These are phyloP conservation scores for Apodemia mormo DNA, from an alignment of 2,888 invertebrate genomes.

Conservation along the genomic window DNA sequence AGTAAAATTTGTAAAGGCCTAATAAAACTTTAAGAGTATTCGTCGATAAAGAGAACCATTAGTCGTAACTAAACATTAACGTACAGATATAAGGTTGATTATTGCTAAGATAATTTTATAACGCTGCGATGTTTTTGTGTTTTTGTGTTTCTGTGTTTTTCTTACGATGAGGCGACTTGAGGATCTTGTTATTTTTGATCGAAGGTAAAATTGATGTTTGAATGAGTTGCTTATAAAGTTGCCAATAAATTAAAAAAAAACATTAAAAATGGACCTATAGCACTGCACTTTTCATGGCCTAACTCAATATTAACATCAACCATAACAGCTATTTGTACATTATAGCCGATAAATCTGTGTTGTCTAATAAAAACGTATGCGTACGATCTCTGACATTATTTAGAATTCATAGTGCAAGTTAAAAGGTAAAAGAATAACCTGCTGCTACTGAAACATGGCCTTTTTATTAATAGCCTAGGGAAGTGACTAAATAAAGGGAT, in stretches of 20 bases:
- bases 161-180: no score
- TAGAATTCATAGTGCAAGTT: neutral
- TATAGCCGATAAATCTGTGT: conserved; percentile 50
- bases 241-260: neutral
- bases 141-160: no score
- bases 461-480: neutral
- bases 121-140: no score
- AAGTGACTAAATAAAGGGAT: neutral
- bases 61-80: no score
- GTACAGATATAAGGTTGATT: no score
- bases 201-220: no score
- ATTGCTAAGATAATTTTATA: no score
- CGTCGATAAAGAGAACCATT: no score
- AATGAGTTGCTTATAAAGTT: no score
- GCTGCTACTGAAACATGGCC: neutral
- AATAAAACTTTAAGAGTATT: no score
- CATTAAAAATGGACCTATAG: neutral
- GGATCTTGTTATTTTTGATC: no score
- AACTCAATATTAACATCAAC: conserved; percentile 40
- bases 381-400: conserved; percentile 18
- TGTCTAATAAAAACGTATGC: conserved; percentile 49
- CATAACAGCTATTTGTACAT: conserved; percentile 44
- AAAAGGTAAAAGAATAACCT: neutral
- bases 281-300: conserved; percentile 30
- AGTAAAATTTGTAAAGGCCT: no score